phyloP scores from a whole-genome alignment of 2,888 invertebrate species.

The Uloborus plumipes region DNA sequence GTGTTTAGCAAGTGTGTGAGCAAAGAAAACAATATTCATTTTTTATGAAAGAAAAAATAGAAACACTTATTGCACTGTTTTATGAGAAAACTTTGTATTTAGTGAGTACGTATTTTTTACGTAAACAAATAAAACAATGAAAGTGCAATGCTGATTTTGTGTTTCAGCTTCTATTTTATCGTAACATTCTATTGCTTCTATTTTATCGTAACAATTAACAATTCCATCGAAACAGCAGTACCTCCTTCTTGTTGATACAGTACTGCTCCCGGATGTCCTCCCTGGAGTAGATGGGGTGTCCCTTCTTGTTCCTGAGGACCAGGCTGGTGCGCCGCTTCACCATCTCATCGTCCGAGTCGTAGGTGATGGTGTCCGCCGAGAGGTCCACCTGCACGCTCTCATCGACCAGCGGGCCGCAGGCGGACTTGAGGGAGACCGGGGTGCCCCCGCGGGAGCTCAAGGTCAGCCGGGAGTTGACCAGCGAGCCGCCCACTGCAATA shows the following conservation, averaged over 20 bases:
- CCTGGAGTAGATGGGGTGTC: slow-evolving; percentile 79
- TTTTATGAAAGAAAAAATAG: no score
- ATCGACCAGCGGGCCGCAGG: slow-evolving; percentile 58
- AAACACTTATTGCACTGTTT: no score
- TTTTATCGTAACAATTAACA: no score
- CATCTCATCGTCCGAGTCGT: slow-evolving; percentile 84
- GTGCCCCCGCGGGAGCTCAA: slow-evolving; percentile 61
- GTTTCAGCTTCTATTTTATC: no score
- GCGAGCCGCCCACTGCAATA: slow-evolving; percentile 51
- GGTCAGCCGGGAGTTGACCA: slow-evolving; percentile 63
- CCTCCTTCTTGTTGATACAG: slow-evolving; percentile 91
- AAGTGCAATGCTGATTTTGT: no score
- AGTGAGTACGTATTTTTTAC: no score
- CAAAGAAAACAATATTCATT: no score
- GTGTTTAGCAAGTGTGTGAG: no score
- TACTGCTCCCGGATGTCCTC: slow-evolving; percentile 92
- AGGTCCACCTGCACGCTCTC: slow-evolving; percentile 73
- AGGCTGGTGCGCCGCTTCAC: slow-evolving; percentile 76
- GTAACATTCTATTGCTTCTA: no score
- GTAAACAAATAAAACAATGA: no score
- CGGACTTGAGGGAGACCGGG: slow-evolving; percentile 56
- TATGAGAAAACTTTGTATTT: no score
- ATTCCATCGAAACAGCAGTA: slow-evolving; percentile 70
- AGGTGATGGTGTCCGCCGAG: slow-evolving; percentile 78
- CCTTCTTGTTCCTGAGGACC: slow-evolving; percentile 66